A percentile compares a stretch with the other conserved stretches of the same genome.
phyloP scores from a whole-genome alignment of 2,113 vertebrate species.

The Gorsachius goisagi region DNA sequence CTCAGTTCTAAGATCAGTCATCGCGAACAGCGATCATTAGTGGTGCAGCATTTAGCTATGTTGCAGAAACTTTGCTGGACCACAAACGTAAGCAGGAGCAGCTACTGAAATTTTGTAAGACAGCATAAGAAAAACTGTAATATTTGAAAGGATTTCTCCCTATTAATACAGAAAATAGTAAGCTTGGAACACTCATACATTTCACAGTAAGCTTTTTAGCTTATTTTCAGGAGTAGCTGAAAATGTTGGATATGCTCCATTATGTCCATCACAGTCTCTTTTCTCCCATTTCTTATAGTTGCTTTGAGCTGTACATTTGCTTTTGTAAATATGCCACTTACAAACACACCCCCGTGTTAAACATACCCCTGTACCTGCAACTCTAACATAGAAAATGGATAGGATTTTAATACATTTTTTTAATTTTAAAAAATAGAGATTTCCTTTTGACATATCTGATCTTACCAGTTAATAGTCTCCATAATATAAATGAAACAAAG shows the following conservation, averaged over 20 bases:
- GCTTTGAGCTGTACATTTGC: not conserved
- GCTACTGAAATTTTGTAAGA: not conserved
- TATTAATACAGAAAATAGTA: not conserved
- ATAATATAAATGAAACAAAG: not conserved
- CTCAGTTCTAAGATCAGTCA: not conserved
- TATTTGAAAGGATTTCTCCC: not conserved
- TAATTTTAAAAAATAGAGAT: rapidly evolving
- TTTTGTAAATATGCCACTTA: not conserved
- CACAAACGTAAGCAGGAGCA: not conserved
- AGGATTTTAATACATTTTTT: not conserved
- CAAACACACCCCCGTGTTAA: not conserved
- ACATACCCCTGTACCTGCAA: not conserved
- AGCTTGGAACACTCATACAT: not conserved
- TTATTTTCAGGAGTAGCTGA: not conserved
- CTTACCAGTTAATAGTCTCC: not conserved
- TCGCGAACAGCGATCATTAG: not conserved
- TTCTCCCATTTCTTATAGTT: not conserved
- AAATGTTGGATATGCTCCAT: not conserved
- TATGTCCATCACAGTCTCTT: not conserved
- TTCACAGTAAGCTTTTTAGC: not conserved
- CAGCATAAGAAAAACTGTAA: not conserved
- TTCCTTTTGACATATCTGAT: not conserved
- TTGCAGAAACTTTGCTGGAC: not conserved
- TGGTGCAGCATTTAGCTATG: not conserved
- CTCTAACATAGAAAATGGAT: not conserved